Percentiles rank a stretch among this genome's conserved stretches.
Conservation (phyloP, 1,140 invertebrate genomes). For the Bombus huntii region DNA sequence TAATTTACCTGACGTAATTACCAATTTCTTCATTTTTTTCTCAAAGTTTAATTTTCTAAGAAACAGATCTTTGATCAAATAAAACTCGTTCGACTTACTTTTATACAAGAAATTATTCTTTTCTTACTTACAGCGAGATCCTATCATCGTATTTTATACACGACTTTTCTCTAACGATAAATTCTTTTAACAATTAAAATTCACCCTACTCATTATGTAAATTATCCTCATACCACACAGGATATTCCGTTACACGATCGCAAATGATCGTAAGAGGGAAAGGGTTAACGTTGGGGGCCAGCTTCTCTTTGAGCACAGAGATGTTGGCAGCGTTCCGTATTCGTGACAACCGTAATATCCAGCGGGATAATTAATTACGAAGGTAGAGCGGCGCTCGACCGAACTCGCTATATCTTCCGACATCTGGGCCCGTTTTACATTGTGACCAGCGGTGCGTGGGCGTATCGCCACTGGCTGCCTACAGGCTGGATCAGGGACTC, state of each 20-base stretch:
- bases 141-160: too few relatives aligned
- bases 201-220: background rate
- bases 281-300: background rate
- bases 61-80: too few relatives aligned
- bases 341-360: slow-evolving; percentile 54
- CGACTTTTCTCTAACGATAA: too few relatives aligned
- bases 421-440: slow-evolving; percentile 75
- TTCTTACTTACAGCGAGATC: too few relatives aligned
- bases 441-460: slow-evolving; percentile 76
- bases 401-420: slow-evolving; percentile 73
- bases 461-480: slow-evolving; percentile 72
- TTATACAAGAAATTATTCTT: too few relatives aligned
- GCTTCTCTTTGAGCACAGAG: background rate
- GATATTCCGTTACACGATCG: background rate
- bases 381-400: slow-evolving; percentile 66
- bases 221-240: background rate
- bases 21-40: too few relatives aligned
- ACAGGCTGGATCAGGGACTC: slow-evolving; percentile 66
- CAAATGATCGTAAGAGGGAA: background rate
- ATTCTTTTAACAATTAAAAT: too few relatives aligned
- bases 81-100: too few relatives aligned
- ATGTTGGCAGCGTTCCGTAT: slow-evolving; percentile 24
- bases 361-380: slow-evolving; percentile 76
- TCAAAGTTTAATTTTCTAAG: too few relatives aligned
- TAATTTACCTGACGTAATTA: too few relatives aligned